Evolutionary conservation across 2,888 invertebrate genomes (phyloP).

Genomic region (Cantharis lateralis): DNA sequence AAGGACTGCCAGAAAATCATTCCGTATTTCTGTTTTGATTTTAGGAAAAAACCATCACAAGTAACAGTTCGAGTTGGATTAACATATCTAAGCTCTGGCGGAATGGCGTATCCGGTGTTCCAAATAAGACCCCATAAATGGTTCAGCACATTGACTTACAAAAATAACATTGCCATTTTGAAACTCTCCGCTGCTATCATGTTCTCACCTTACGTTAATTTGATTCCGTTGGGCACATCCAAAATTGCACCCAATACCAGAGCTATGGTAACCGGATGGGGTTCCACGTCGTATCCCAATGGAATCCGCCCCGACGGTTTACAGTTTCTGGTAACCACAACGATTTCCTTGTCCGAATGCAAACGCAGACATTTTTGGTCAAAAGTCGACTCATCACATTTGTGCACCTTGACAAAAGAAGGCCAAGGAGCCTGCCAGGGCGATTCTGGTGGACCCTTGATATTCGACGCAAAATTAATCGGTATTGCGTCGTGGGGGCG

Average conservation of each 20-base stretch:
- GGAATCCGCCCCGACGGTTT: conserved; percentile 60
- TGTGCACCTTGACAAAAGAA: conserved; percentile 62
- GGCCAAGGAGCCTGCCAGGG: conserved; percentile 67
- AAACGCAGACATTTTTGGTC: conserved; percentile 49
- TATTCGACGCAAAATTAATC: conserved; percentile 16
- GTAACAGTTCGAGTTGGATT: conserved; percentile 47
- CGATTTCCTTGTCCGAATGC: conserved; percentile 59
- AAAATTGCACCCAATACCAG: conserved; percentile 51
- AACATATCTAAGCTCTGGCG: conserved; percentile 44
- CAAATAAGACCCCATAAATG: conserved; percentile 36
- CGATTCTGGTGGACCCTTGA: conserved; percentile 37
- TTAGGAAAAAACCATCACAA: conserved; percentile 37
- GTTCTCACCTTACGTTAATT: conserved; percentile 28
- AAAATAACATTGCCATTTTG: conserved; percentile 36
- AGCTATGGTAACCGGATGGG: conserved; percentile 59
- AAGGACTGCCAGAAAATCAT: not conserved
- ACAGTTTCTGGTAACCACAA: conserved; percentile 59
- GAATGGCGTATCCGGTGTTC: conserved; percentile 41
- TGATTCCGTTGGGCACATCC: conserved; percentile 41
- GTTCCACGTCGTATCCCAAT: conserved; percentile 58
- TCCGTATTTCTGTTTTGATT: not conserved
- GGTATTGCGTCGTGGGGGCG: conserved; percentile 29
- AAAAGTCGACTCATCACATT: conserved; percentile 58
- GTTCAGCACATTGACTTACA: conserved; percentile 20
- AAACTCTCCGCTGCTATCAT: conserved; percentile 23